Base-by-base conservation (phyloP, 2,888 invertebrate species). In the Drosophila trichaetosa region DNA sequence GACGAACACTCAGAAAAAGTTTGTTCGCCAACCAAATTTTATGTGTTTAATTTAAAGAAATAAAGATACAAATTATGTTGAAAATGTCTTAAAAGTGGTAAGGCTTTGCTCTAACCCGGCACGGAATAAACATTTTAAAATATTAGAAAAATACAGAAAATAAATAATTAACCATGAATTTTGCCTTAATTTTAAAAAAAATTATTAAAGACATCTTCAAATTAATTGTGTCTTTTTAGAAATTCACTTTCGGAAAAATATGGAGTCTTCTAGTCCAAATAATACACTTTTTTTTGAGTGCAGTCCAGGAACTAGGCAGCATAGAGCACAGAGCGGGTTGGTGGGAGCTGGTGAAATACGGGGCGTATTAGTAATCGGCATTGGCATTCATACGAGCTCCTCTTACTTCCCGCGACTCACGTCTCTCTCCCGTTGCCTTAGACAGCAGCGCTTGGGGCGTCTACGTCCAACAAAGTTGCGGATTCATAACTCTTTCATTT, bases 401-500 rank as follows among this genome's bases (percentile, higher is more conserved):
- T 53, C 52, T 63, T 46, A 11, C 18, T 51, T 31, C 59, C 18
- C 11, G 27, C 51, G 38, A 27, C 52, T 29, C 53, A 18, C 18
- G 48, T 46, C 46, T 13, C 21, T 8, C 62, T 3, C 34, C 31
- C 38, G n/a, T 38, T 34, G 61, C 70, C 49, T 40, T 46, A 63
- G 78, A 76, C 85, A 79, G 76, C 76, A 85, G 76, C 69, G 86
- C 83, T 65, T 46, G 74, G 62, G 76, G 81, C 65, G 52, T 24
- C 27, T 21, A 73, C 71, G 66, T 49, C 71, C 81, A 83, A 89
- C 89, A 84, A 87, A 89, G 85, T 87, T 87, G 83, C 89, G 89
- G 87, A 89, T 89, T 89, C 87, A 89, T 89, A 87, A 87, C 87
- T 87, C 87, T 89, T 87, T 87, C 87, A 89, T 87, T 87, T 89